phyloP scores from a whole-genome alignment of 2,888 invertebrate genomes.

The Deroplatys truncata region DNA sequence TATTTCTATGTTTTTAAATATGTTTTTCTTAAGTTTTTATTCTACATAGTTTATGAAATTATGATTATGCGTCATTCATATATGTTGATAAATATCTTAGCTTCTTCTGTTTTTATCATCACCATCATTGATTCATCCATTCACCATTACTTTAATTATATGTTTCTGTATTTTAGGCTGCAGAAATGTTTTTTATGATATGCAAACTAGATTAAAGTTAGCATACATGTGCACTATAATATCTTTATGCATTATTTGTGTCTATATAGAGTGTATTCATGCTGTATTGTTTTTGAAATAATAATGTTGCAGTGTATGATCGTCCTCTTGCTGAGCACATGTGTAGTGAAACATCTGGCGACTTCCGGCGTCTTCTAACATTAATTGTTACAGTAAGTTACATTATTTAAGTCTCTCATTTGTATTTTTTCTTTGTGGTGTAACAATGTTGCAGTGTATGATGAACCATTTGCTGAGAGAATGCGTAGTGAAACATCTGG shows the following conservation, averaged over 20 bases:
- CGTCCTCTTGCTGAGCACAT: slow-evolving; percentile 69
- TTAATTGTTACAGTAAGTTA: slow-evolving; percentile 61
- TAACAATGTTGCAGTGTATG: not conserved
- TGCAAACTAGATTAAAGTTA: too few relatives aligned
- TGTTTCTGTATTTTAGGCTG: too few relatives aligned
- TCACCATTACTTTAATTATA: too few relatives aligned
- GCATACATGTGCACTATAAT: not conserved
- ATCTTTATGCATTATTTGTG: not conserved
- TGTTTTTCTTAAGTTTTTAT: too few relatives aligned
- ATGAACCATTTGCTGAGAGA: not conserved
- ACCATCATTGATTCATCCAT: too few relatives aligned
- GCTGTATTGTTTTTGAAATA: not conserved
- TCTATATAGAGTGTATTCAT: not conserved
- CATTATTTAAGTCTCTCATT: not conserved
- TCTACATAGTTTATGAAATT: too few relatives aligned
- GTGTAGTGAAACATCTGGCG: slow-evolving; percentile 72
- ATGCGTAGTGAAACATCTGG: not conserved
- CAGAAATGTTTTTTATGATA: too few relatives aligned
- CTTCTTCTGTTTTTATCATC: too few relatives aligned
- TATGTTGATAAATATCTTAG: too few relatives aligned
- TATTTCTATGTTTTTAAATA: too few relatives aligned
- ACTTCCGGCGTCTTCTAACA: slow-evolving; percentile 71
- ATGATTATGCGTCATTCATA: too few relatives aligned
- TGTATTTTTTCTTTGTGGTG: not conserved
- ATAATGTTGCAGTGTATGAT: slow-evolving; percentile 53